Base-by-base conservation (phyloP, 2,113 vertebrate species). In the Passer montanus region DNA sequence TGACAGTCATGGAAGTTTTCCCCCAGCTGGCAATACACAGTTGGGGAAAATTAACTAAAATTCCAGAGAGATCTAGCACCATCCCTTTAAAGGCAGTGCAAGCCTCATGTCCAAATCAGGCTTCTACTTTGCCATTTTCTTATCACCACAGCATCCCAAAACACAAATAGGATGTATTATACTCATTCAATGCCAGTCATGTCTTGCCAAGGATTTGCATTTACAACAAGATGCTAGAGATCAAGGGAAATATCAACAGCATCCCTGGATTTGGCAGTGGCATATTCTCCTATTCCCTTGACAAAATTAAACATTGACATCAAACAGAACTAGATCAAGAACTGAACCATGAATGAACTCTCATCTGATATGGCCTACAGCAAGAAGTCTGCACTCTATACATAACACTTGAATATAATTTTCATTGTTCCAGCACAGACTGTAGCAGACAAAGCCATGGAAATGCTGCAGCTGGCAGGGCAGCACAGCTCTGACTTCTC, bases 151-250 rank as follows among this genome's bases (percentile, higher is more conserved):
- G 28, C 31, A 79, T 63, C 24, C 62, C 69, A 69, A 93, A 79
- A 56, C 0, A 6, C 15, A 83, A 77, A 46, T 5, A 43, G 33
- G n/a, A 79, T 72, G 58, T 35, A 77, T 35, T 70, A 43, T 7
- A 22, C 47, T 89, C n/a, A 22, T 56, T 84, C 56, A 52, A 58
- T 76, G 90, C 74, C 69, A 80, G 43, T 83, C 75, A 49, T 68
- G 47, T 56, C 95, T 75, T 75, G 70, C 66, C 72, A 75, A 90
- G 74, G 78, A 93, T 91, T 85, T 82, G 35, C 73, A 87, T 93
- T 93, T 79, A 55, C 64, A 87, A 39, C 49, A 93, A 80, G 67
- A 87, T 85, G 50, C 63, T 85, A 23, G 66, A 93, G 85, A 93
- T 94, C 74, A 93, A 90, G 17, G 22, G 69, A 84, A 92, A 91